phyloP scores from a whole-genome alignment of 2,888 invertebrate genomes.

The Muscina levida region DNA sequence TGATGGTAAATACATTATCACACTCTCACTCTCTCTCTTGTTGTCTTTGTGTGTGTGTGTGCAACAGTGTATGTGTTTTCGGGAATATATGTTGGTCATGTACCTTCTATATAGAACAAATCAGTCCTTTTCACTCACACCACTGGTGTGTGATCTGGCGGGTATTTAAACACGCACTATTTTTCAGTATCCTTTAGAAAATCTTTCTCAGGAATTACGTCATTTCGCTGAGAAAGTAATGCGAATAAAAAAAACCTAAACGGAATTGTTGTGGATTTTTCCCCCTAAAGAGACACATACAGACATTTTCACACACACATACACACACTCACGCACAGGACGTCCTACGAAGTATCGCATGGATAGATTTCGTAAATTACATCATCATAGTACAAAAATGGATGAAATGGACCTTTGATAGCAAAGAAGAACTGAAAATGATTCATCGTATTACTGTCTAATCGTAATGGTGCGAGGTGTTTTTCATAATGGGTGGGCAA shows the following conservation, averaged over 20 bases:
- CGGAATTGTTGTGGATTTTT: background rate
- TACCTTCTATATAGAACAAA: background rate
- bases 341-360: slow-evolving; percentile 21
- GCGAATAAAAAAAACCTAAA: background rate
- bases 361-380: slow-evolving; percentile 22
- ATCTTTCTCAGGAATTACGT: slow-evolving; percentile 54
- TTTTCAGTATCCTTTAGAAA: slow-evolving; percentile 21
- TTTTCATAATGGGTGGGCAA: background rate
- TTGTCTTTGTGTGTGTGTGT: background rate
- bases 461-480: background rate
- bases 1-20: no score
- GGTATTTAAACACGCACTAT: slow-evolving; percentile 17
- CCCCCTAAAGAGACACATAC: slow-evolving; percentile 27
- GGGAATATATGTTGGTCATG: no score
- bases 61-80: background rate
- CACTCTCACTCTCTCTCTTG: no score
- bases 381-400: slow-evolving; percentile 4
- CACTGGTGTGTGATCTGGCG: background rate
- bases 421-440: no score
- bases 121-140: slow-evolving; percentile 15
- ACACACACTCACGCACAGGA: no score
- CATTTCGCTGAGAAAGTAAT: slow-evolving; percentile 44
- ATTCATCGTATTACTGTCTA: no score
- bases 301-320: no score
- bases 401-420: background rate